Conservation (phyloP, 2,113 vertebrate genomes). For the Bufo gargarizans region DNA sequence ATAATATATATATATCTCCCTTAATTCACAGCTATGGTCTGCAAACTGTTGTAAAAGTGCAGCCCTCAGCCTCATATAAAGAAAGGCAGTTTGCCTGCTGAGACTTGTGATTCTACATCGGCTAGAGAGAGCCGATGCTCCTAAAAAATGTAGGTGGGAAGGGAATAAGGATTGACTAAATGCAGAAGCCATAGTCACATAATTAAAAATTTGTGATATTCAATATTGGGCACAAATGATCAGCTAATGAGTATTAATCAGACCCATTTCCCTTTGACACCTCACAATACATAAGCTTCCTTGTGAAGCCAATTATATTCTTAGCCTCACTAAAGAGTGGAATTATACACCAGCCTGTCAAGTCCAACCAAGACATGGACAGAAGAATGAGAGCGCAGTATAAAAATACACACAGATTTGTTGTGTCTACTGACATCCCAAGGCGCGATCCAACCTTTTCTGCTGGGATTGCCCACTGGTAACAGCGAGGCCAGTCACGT, state of each 20-base stretch:
- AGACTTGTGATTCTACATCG: too few relatives aligned
- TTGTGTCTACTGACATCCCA: background rate
- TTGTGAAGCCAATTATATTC: constrained; percentile 16
- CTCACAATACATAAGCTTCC: background rate
- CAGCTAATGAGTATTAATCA: constrained; percentile 5
- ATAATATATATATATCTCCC: too few relatives aligned
- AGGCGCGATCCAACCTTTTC: background rate
- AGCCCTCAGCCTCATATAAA: too few relatives aligned
- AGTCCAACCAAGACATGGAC: background rate
- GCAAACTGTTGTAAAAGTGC: too few relatives aligned
- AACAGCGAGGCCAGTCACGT: constrained; percentile 12
- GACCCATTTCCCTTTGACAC: background rate
- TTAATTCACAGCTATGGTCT: too few relatives aligned
- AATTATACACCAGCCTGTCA: background rate
- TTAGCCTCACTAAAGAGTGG: background rate
- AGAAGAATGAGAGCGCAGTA: background rate
- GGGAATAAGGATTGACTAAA: background rate
- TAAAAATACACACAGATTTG: background rate
- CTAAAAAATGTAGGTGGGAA: background rate
- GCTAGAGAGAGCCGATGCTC: too few relatives aligned
- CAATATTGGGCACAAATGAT: background rate
- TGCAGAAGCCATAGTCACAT: background rate
- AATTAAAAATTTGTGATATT: constrained; percentile 2
- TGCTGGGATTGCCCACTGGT: background rate
- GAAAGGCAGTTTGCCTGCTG: too few relatives aligned